Conservation (phyloP, 2,797 vertebrate genomes). For the Microchirus variegatus region DNA sequence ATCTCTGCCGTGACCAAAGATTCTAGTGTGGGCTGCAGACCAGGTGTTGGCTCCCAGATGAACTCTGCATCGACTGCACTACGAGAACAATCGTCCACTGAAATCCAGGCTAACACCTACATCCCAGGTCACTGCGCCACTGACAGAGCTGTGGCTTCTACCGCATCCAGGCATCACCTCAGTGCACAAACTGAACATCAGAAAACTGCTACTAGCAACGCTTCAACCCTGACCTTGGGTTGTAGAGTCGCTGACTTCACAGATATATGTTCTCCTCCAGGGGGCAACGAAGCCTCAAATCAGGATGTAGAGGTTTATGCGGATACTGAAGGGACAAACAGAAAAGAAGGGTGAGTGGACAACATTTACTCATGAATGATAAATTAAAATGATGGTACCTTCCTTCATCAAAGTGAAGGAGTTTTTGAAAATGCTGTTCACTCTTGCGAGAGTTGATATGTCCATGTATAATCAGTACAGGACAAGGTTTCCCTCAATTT, state of each 20-base stretch:
- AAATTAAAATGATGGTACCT: no score
- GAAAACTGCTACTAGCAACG: background rate
- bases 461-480: no score
- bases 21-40: slow-evolving; percentile 14
- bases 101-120: slow-evolving; percentile 27
- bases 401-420: no score
- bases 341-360: slow-evolving; percentile 29
- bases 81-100: background rate
- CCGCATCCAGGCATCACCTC: background rate
- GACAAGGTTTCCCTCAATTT: no score
- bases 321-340: background rate
- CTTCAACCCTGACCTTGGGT: background rate
- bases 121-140: slow-evolving; percentile 10
- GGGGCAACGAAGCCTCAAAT: no score
- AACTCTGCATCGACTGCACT: background rate
- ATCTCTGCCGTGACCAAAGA: slow-evolving; percentile 54
- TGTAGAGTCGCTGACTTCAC: background rate
- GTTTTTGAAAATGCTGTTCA: no score
- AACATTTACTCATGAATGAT: background rate
- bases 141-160: slow-evolving; percentile 12
- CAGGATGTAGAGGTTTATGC: background rate
- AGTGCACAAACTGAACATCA: slow-evolving; percentile 2
- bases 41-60: slow-evolving; percentile 8
- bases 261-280: background rate
- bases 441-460: no score